Base-by-base conservation (phyloP, 2,888 invertebrate species). In the Charanyca ferruginea region DNA sequence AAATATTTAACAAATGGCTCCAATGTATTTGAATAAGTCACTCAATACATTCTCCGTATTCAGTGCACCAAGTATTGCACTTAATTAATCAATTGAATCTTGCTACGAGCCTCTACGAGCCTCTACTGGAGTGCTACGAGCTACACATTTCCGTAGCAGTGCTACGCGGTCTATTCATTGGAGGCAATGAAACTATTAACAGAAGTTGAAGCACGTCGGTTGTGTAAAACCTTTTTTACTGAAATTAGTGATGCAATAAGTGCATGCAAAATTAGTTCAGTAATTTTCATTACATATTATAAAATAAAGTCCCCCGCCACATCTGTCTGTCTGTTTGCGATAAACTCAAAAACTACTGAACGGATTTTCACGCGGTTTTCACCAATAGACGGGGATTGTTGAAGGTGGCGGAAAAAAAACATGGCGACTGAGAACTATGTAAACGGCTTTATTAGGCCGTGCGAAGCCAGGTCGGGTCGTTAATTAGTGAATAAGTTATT, bases 151-250 rank as follows among this genome's bases (percentile, higher is more conserved):
- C 51, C 23, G 79, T 79, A 80, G 73, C 61, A 68, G 53, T 68
- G 63, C 77, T 79, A 80, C 71, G 80, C 68, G 52, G 47, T 55
- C 51, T 60, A 61, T 78, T 74, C 76, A 77, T 45, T 60, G 32
- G 60, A 42, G 45, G 62, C 62, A 66, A 64, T 44, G 52, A 48
- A 47, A 54, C 54, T 73, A 71, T 78, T 76, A 78, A 55, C 49
- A 41, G 58, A 38, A 44, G 28, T 55, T 60, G 62, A 60, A 77
- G 51, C 45, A 55, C 59, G 41, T 55, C 44, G 42, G 23, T 23
- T 42, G 47, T 51, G 58, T 63, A 32, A 60, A 71, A 52, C 52
- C 54, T 74, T 58, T n/a, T 77, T 74, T 62, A 59, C 47, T 71
- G 28, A 49, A 58, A 66, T 63, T 45, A 65, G 47, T 65, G 58